phyloP scores from a whole-genome alignment of 30 jellyfish, hydroid and myxozoan species.

The Hydractinia echinata region DNA sequence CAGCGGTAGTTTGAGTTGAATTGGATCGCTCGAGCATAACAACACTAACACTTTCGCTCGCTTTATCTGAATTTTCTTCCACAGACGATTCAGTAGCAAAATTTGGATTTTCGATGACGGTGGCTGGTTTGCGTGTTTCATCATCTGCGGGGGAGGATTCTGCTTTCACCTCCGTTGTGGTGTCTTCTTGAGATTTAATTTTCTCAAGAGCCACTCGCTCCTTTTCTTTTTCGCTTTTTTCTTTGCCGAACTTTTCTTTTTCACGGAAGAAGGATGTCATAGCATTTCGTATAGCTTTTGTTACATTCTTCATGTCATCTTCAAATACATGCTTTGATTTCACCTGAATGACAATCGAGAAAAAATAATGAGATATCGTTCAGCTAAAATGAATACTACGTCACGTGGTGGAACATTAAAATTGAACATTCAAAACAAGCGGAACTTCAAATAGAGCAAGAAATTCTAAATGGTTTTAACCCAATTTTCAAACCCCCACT shows the following conservation, averaged over 20 bases:
- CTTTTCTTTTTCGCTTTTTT: not conserved
- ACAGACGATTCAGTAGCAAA: conserved; percentile 3
- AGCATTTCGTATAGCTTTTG: conserved; percentile 39
- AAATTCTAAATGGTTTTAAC: too few relatives aligned
- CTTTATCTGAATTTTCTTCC: not conserved
- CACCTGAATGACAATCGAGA: not conserved
- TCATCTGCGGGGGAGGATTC: not conserved
- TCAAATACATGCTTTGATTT: conserved; percentile 34
- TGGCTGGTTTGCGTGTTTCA: conserved; percentile 10
- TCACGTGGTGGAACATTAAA: too few relatives aligned
- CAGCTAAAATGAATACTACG: too few relatives aligned
- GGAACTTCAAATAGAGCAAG: too few relatives aligned
- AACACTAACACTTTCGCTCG: not conserved
- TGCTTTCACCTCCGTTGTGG: not conserved
- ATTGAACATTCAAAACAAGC: too few relatives aligned
- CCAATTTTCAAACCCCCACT: too few relatives aligned
- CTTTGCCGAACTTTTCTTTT: conserved; percentile 25
- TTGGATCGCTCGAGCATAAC: not conserved
- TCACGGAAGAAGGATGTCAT: conserved; percentile 20
- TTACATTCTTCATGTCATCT: conserved; percentile 31
- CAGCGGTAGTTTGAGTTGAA: conserved; percentile 2
- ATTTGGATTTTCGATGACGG: not conserved
- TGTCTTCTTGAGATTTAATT: not conserved
- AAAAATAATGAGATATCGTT: too few relatives aligned
- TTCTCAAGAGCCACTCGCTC: conserved; percentile 1